Percentiles rank a stretch among this genome's conserved stretches.
Evolutionary conservation across 2,888 invertebrate genomes (phyloP).

Genomic region (Drosophila multiciliata): DNA sequence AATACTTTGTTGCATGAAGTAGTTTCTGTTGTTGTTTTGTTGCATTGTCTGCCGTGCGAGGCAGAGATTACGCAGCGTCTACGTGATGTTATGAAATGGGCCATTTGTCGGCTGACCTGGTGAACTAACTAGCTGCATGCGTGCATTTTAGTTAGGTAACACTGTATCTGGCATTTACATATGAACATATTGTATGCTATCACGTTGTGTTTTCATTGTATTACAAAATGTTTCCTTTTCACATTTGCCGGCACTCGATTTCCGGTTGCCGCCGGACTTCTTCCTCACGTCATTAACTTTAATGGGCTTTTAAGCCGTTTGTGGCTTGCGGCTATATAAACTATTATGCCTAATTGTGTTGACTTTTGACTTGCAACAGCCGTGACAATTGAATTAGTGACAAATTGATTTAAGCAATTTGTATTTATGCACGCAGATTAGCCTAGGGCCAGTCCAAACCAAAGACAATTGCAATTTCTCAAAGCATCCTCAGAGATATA

Average conservation of each 20-base stretch:
- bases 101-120: conserved; percentile 15
- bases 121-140: not conserved
- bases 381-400: conserved; percentile 52
- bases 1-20: conserved; percentile 35
- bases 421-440: not conserved
- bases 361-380: conserved; percentile 33
- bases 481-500: too few relatives aligned
- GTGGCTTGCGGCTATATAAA: conserved; percentile 51
- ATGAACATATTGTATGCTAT: not conserved
- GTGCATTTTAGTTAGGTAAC: conserved; percentile 22
- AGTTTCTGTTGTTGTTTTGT: conserved; percentile 6
- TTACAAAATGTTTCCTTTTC: conserved; percentile 49
- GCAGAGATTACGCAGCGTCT: conserved; percentile 43
- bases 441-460: not conserved
- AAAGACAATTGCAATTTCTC: too few relatives aligned
- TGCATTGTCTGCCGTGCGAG: conserved; percentile 31
- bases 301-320: conserved; percentile 60
- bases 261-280: conserved; percentile 18
- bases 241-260: conserved; percentile 14
- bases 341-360: conserved; percentile 63
- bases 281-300: conserved; percentile 38
- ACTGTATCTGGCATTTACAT: conserved; percentile 24
- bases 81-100: conserved; percentile 42
- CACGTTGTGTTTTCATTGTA: conserved; percentile 42
- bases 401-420: conserved; percentile 55